These are phyloP conservation scores for Drosophila kohkoa DNA, from an alignment of 1,140 invertebrate species.

Conservation along the genomic window DNA sequence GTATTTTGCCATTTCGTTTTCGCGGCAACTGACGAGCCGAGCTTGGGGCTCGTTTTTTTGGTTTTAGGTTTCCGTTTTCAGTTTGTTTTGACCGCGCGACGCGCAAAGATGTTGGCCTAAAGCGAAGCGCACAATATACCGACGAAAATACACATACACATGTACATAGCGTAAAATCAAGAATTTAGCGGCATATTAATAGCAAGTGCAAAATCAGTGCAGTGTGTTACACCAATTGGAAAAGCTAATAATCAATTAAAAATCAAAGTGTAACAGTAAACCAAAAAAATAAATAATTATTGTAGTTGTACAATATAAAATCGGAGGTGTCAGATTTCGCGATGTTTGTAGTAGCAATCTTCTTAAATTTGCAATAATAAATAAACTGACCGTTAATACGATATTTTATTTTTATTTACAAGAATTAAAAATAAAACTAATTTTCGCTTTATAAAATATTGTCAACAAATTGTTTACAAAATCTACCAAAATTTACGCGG, in stretches of 20 bases:
- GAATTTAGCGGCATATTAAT: constrained; percentile 11
- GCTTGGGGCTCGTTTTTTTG: constrained; percentile 26
- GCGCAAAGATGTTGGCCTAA: constrained; percentile 54
- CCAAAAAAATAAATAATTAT: constrained; percentile 1
- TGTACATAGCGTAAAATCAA: constrained; percentile 12
- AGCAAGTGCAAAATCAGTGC: constrained; percentile 15
- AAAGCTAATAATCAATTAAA: neutral
- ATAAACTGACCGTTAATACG: too few relatives aligned
- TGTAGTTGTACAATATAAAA: neutral
- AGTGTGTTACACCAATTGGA: constrained; percentile 13
- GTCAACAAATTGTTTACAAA: too few relatives aligned
- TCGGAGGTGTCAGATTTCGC: neutral
- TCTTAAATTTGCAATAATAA: too few relatives aligned
- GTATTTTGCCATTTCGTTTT: constrained; percentile 15
- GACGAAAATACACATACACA: constrained; percentile 1
- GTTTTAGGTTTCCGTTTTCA: constrained; percentile 56
- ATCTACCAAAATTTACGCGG: too few relatives aligned
- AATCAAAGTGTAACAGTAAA: neutral
- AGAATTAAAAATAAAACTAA: too few relatives aligned
- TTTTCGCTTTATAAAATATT: too few relatives aligned
- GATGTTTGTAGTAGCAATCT: too few relatives aligned
- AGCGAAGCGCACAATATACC: constrained; percentile 26
- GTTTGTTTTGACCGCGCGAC: constrained; percentile 68
- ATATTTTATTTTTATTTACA: neutral
- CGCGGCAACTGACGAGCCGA: constrained; percentile 49